Conservation (phyloP, 2,888 invertebrate genomes). For the Neria commutata region DNA sequence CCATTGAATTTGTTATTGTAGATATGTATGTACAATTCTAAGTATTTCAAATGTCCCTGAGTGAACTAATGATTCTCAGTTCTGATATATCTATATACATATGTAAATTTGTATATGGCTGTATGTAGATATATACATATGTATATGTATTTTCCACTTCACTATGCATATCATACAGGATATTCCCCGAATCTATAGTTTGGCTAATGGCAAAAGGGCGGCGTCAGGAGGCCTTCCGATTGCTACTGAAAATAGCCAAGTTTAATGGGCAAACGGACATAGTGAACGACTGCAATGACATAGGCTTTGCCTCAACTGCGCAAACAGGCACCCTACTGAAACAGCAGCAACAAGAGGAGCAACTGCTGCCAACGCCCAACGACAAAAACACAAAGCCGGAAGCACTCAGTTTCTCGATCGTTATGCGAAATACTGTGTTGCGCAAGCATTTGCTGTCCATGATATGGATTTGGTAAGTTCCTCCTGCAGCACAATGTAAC, state of each 20-base stretch:
- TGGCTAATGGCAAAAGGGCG: constrained; percentile 58
- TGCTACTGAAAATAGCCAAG: constrained; percentile 50
- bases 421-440: constrained; percentile 26
- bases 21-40: too few relatives aligned
- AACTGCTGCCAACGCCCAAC: too few relatives aligned
- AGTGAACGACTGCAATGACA: constrained; percentile 26
- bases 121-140: too few relatives aligned
- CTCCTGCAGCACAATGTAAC: too few relatives aligned
- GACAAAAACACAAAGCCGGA: not conserved
- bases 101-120: too few relatives aligned
- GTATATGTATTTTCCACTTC: too few relatives aligned
- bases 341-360: not conserved
- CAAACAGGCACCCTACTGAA: not conserved
- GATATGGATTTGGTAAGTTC: constrained; percentile 45
- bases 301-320: too few relatives aligned
- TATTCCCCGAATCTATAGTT: constrained; percentile 60
- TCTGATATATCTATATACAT: too few relatives aligned
- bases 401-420: constrained; percentile 1
- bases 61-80: too few relatives aligned
- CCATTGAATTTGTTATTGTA: too few relatives aligned
- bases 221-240: constrained; percentile 52
- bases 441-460: constrained; percentile 36
- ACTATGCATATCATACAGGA: too few relatives aligned
- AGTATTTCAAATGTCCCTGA: too few relatives aligned
- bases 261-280: constrained; percentile 41